Evolutionary conservation across 2,797 vertebrate species (phyloP).

Genomic region (Micrastur ruficollis): DNA sequence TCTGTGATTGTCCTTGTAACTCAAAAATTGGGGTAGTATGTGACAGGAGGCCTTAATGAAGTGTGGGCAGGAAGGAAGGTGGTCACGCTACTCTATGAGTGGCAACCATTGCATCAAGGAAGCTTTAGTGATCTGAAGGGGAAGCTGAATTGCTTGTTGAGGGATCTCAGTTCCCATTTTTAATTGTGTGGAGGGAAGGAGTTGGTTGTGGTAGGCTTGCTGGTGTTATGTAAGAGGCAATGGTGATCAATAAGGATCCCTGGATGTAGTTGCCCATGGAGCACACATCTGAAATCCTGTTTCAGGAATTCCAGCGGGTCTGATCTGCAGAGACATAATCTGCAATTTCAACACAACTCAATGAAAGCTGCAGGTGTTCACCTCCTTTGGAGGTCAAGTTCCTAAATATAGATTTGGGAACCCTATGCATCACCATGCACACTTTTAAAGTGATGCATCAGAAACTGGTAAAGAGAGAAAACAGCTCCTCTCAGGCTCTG

Average conservation of each 20-base stretch:
- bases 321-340: not conserved
- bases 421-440: not conserved
- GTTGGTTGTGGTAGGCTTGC: not conserved
- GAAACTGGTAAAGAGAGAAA: not conserved
- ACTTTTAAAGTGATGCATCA: not conserved
- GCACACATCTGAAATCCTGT: not conserved
- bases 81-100: not conserved
- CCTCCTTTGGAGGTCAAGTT: not conserved
- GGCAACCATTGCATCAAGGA: not conserved
- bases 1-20: not conserved
- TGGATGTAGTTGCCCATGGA: not conserved
- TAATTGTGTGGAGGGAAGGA: not conserved
- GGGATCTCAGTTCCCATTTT: slow-evolving; percentile 13
- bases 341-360: not conserved
- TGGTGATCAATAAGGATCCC: not conserved
- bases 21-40: not conserved
- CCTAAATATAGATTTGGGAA: not conserved
- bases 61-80: not conserved
- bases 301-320: not conserved
- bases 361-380: not conserved
- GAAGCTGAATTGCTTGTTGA: slow-evolving; percentile 38
- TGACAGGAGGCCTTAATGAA: not conserved
- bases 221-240: not conserved
- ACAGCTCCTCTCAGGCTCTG: not conserved
- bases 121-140: slow-evolving; percentile 4